Evolutionary conservation across 2,113 vertebrate species (phyloP).

Genomic region (Synodontis membranacea): DNA sequence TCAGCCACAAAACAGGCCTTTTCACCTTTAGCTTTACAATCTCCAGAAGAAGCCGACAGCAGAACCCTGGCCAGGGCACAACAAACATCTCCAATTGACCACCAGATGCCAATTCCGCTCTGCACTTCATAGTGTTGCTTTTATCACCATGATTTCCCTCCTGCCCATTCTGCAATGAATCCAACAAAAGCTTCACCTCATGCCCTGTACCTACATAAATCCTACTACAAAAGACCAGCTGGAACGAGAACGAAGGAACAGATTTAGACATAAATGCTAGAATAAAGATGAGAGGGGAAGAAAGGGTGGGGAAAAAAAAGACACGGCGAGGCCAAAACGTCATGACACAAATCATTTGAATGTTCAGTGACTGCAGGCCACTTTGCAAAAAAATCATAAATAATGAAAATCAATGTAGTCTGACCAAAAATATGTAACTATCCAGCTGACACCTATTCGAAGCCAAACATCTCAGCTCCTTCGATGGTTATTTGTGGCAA

Average conservation of each 20-base stretch:
- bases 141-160: constrained; percentile 48
- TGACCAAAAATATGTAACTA: neutral
- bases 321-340: too few species aligned
- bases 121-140: constrained; percentile 55
- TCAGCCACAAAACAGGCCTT: constrained; percentile 21
- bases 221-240: constrained; percentile 57
- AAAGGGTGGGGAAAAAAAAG: constrained; percentile 1
- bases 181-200: constrained; percentile 55
- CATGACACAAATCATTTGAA: neutral
- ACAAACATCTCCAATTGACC: constrained; percentile 22
- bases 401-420: neutral
- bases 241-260: constrained; percentile 30
- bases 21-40: neutral
- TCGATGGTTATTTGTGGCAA: neutral
- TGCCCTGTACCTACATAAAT: constrained; percentile 56
- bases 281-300: constrained; percentile 36
- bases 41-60: constrained; percentile 17
- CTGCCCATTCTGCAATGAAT: constrained; percentile 50
- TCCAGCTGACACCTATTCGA: neutral
- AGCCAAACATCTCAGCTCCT: neutral
- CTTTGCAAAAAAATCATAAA: neutral
- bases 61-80: constrained; percentile 8
- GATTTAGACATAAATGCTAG: constrained; percentile 6
- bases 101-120: constrained; percentile 40
- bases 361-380: neutral